phyloP scores from a whole-genome alignment of 2,888 invertebrate genomes.

The Allophyes oxyacanthae region DNA sequence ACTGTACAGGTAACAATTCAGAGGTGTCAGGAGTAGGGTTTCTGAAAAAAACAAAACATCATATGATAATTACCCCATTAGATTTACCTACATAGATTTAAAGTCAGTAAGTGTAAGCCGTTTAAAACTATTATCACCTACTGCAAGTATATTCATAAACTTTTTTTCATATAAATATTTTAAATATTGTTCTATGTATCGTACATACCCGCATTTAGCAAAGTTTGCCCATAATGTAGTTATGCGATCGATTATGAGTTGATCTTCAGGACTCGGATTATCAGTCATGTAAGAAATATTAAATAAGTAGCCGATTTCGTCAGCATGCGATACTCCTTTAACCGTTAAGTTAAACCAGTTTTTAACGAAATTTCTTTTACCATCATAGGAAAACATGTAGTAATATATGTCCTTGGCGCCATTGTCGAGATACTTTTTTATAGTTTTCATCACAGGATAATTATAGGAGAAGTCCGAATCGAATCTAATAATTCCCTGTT shows the following conservation, averaged over 20 bases:
- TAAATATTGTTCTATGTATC: no score
- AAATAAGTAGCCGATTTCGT: constrained; percentile 69
- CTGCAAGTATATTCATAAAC: no score
- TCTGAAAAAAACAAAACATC: constrained; percentile 55
- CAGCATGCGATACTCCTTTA: constrained; percentile 64
- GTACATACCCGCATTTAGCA: constrained; percentile 67
- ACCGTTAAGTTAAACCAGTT: constrained; percentile 54
- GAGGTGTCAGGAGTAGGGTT: constrained; percentile 63
- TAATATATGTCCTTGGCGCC: constrained; percentile 62
- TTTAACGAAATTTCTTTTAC: constrained; percentile 68
- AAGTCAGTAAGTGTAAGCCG: no score
- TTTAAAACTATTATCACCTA: no score
- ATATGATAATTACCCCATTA: no score
- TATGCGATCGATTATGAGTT: constrained; percentile 63
- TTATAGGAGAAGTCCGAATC: constrained; percentile 64
- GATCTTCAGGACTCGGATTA: constrained; percentile 58
- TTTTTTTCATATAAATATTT: no score
- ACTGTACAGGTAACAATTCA: constrained; percentile 61
- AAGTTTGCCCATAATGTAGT: constrained; percentile 72
- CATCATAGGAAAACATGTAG: constrained; percentile 71
- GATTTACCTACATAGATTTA: no score
- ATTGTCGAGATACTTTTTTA: constrained; percentile 62
- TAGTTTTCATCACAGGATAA: constrained; percentile 59
- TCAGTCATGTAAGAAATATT: constrained; percentile 58
- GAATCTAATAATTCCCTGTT: constrained; percentile 59